phyloP scores from a whole-genome alignment of 2,888 invertebrate species.

The Xiphydria camelus region DNA sequence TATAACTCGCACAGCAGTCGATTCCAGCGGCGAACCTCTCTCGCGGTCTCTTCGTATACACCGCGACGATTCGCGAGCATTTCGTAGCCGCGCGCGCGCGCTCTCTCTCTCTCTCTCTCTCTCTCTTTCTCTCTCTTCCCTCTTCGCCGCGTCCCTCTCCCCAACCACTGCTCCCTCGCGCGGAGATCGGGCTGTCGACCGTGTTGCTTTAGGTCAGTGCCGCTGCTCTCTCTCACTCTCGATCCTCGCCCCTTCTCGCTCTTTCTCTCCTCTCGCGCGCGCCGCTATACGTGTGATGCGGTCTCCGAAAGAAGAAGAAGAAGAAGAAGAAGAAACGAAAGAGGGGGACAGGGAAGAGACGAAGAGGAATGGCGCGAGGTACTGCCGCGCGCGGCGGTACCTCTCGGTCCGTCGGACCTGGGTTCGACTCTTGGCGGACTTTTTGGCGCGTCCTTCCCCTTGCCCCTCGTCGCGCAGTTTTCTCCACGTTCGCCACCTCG shows the following conservation, averaged over 20 bases:
- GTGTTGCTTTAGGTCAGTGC: conserved; percentile 53
- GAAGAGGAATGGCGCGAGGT: conserved; percentile 30
- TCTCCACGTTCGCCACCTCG: conserved; percentile 6
- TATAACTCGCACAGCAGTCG: too few species aligned
- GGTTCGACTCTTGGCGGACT: conserved; percentile 36
- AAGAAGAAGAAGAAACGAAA: conserved; percentile 12
- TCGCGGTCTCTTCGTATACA: too few species aligned
- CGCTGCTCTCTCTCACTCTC: conserved; percentile 29
- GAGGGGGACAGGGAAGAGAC: conserved; percentile 3
- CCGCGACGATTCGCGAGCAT: too few species aligned
- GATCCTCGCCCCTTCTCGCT: conserved; percentile 11
- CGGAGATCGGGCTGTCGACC: conserved; percentile 37
- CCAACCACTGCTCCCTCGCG: too few species aligned
- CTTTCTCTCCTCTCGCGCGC: conserved; percentile 20
- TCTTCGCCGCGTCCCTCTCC: too few species aligned
- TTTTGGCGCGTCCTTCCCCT: conserved; percentile 23
- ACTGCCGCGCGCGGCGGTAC: conserved; percentile 26
- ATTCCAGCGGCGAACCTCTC: too few species aligned
- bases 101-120: too few species aligned
- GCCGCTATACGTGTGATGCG: too few species aligned
- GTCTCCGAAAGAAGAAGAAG: conserved; percentile 15
- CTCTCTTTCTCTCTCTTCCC: too few species aligned
- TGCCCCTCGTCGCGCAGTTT: conserved; percentile 17
- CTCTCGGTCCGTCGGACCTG: conserved; percentile 20
- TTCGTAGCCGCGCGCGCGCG: too few species aligned